Evolutionary conservation across 2,113 vertebrate genomes (phyloP).

Genomic region (Vidua macroura): DNA sequence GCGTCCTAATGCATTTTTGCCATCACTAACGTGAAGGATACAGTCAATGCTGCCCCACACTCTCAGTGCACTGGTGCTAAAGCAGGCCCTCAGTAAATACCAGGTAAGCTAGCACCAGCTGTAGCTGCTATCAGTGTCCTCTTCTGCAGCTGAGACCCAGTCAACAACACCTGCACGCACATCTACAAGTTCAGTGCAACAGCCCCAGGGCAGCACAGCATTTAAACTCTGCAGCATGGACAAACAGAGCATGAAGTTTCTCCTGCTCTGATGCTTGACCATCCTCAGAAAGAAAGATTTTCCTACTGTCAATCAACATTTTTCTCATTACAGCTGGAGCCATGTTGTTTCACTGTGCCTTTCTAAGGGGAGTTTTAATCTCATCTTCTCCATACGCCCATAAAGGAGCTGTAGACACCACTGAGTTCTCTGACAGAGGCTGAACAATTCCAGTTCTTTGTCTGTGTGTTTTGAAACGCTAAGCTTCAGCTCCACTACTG

Average conservation of each 20-base stretch:
- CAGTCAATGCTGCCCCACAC: not conserved
- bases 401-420: too few relatives aligned
- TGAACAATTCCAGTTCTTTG: not conserved
- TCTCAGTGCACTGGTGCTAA: not conserved
- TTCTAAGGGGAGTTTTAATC: too few relatives aligned
- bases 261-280: too few relatives aligned
- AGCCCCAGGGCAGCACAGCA: not conserved
- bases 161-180: not conserved
- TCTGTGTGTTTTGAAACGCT: not conserved
- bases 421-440: not conserved
- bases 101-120: not conserved
- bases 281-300: too few relatives aligned
- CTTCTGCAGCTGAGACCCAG: not conserved
- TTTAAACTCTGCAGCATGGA: not conserved
- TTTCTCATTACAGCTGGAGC: too few relatives aligned
- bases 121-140: not conserved
- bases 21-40: not conserved
- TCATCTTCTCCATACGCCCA: too few relatives aligned
- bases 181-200: not conserved
- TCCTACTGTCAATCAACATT: too few relatives aligned
- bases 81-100: not conserved
- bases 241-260: not conserved
- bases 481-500: not conserved
- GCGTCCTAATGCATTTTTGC: not conserved
- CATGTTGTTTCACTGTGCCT: too few relatives aligned